Conservation (phyloP, 2,888 invertebrate species). For the Trachelus iudaicus region DNA sequence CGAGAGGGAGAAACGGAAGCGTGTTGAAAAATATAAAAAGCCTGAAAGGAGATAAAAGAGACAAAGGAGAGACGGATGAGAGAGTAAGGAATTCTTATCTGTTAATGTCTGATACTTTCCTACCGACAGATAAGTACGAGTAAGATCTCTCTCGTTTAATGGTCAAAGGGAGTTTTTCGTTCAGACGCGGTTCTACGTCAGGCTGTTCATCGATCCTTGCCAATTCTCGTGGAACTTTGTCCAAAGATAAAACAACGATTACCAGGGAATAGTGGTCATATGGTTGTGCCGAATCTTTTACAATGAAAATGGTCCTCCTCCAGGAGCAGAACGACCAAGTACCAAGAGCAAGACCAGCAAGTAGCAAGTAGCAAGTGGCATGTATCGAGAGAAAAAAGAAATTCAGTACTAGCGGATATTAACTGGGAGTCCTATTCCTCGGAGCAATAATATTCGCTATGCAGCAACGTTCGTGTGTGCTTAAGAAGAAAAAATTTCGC, state of each 20-base stretch:
- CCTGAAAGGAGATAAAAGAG: not conserved
- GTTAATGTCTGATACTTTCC: not conserved
- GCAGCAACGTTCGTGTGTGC: not conserved
- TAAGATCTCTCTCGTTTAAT: not conserved
- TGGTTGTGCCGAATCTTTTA: not conserved
- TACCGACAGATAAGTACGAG: not conserved
- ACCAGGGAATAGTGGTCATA: not conserved
- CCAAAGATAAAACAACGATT: not conserved
- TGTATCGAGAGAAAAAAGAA: not conserved
- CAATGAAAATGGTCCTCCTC: not conserved
- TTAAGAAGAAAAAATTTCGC: not conserved
- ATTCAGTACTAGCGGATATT: not conserved
- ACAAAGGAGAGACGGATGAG: not conserved
- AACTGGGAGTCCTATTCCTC: not conserved
- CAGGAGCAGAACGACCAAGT: too few relatives aligned
- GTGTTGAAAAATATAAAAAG: too few relatives aligned
- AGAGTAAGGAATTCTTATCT: not conserved
- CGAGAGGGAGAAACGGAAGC: too few relatives aligned
- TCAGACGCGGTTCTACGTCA: not conserved
- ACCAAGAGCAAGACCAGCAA: too few relatives aligned
- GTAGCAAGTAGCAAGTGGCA: too few relatives aligned
- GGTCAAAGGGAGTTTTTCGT: not conserved
- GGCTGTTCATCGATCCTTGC: not conserved
- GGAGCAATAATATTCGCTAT: not conserved
- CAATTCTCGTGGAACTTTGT: not conserved